phyloP scores from a whole-genome alignment of 2,888 invertebrate genomes.

The Drosophila mayaguana region DNA sequence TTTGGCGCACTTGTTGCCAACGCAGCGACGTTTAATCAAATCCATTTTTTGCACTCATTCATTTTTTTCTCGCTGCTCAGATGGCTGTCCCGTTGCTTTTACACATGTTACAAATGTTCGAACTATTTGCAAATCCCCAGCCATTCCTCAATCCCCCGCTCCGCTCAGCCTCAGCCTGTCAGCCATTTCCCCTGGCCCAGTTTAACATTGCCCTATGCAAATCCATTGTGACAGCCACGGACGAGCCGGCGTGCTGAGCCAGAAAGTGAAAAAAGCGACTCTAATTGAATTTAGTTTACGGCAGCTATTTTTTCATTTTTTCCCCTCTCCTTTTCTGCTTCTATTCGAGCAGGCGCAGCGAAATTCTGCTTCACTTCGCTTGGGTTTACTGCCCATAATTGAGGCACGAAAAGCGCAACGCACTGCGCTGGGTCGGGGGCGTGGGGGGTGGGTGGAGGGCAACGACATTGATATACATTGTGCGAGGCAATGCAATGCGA shows the following conservation, averaged over 20 bases:
- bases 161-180: slow-evolving; percentile 1
- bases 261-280: slow-evolving; percentile 27
- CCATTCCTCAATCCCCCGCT: background rate
- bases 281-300: slow-evolving; percentile 77
- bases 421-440: slow-evolving; percentile 15
- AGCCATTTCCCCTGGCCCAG: background rate
- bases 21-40: slow-evolving; percentile 66
- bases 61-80: slow-evolving; percentile 17
- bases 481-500: slow-evolving; percentile 56
- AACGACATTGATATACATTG: slow-evolving; percentile 44
- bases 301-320: slow-evolving; percentile 56
- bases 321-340: background rate
- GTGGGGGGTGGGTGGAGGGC: background rate
- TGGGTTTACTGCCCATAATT: slow-evolving; percentile 33
- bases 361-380: slow-evolving; percentile 20
- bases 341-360: slow-evolving; percentile 34
- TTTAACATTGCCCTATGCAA: slow-evolving; percentile 54
- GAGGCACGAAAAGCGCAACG: slow-evolving; percentile 71
- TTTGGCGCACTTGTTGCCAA: slow-evolving; percentile 62
- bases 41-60: slow-evolving; percentile 39
- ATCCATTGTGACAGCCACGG: slow-evolving; percentile 66
- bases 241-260: slow-evolving; percentile 9
- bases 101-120: slow-evolving; percentile 65
- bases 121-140: slow-evolving; percentile 33
- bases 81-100: slow-evolving; percentile 26